phyloP scores from a whole-genome alignment of 1,140 invertebrate genomes.

The Aphaenogaster floridana region DNA sequence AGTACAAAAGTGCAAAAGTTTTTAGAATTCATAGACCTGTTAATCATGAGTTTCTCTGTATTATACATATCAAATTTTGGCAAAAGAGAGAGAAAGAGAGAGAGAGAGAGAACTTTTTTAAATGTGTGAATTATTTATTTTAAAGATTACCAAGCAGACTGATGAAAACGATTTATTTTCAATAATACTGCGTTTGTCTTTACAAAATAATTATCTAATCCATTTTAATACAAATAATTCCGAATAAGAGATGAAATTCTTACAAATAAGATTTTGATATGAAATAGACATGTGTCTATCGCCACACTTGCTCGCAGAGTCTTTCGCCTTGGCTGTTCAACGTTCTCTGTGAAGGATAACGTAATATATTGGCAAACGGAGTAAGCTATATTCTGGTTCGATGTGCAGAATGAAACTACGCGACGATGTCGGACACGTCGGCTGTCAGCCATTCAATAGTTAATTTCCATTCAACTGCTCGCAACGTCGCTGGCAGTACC shows the following conservation, averaged over 20 bases:
- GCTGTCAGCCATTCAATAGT: constrained; percentile 77
- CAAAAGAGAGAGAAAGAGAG: not conserved
- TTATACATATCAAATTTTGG: not conserved
- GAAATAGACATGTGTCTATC: constrained; percentile 14
- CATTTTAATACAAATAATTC: not conserved
- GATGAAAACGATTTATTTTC: not conserved
- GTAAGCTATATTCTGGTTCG: constrained; percentile 53
- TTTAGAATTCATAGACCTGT: not conserved
- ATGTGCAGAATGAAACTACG: constrained; percentile 59
- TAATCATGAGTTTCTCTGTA: not conserved
- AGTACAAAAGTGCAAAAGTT: not conserved
- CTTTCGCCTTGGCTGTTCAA: constrained; percentile 50
- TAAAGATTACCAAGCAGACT: not conserved
- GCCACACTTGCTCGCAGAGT: constrained; percentile 13
- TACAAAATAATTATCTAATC: not conserved
- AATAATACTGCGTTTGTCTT: not conserved
- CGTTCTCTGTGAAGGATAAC: constrained; percentile 55
- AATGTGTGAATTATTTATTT: constrained; percentile 14
- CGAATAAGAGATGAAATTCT: not conserved
- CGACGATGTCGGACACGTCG: constrained; percentile 72
- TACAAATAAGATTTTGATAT: constrained; percentile 15
- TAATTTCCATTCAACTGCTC: constrained; percentile 79
- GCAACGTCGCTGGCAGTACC: not conserved
- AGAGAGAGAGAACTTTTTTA: not conserved
- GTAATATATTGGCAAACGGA: constrained; percentile 67